Percentiles rank a stretch among this genome's conserved stretches.
These are phyloP conservation scores for Sesamia nonagrioides DNA, from an alignment of 1,140 invertebrate genomes.

Conservation along the genomic window DNA sequence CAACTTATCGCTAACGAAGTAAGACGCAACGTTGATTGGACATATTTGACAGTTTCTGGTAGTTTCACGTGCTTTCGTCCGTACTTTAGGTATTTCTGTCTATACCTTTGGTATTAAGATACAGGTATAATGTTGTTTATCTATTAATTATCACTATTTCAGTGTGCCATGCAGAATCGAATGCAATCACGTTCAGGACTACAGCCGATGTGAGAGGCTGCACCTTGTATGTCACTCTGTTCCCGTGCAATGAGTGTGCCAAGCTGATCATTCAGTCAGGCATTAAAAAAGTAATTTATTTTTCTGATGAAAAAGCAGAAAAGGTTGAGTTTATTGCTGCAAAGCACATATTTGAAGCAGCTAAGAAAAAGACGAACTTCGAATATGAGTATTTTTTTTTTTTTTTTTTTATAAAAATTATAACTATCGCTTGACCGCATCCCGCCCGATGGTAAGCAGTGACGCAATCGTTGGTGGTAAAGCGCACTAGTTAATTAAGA, in stretches of 20 bases:
- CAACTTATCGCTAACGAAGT: no score
- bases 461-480: no score
- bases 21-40: no score
- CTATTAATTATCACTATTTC: slow-evolving; percentile 72
- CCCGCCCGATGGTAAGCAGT: no score
- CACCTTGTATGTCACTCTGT: slow-evolving; percentile 95
- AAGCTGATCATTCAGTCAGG: slow-evolving; percentile 98
- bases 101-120: no score
- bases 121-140: no score
- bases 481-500: no score
- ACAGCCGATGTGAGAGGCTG: slow-evolving; percentile 92
- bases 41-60: no score
- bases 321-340: slow-evolving; percentile 92
- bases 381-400: slow-evolving; percentile 89
- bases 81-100: no score
- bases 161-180: slow-evolving; percentile 99
- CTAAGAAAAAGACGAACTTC: slow-evolving; percentile 84
- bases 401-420: not conserved
- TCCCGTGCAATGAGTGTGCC: slow-evolving; percentile 99
- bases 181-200: slow-evolving; percentile 98
- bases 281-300: slow-evolving; percentile 93
- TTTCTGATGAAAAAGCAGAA: slow-evolving; percentile 93
- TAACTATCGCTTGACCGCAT: no score
- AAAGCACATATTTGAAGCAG: slow-evolving; percentile 93
- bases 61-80: no score